These are phyloP conservation scores for Eonycteris spelaea DNA, from an alignment of 2,113 vertebrate genomes.

Conservation along the genomic window DNA sequence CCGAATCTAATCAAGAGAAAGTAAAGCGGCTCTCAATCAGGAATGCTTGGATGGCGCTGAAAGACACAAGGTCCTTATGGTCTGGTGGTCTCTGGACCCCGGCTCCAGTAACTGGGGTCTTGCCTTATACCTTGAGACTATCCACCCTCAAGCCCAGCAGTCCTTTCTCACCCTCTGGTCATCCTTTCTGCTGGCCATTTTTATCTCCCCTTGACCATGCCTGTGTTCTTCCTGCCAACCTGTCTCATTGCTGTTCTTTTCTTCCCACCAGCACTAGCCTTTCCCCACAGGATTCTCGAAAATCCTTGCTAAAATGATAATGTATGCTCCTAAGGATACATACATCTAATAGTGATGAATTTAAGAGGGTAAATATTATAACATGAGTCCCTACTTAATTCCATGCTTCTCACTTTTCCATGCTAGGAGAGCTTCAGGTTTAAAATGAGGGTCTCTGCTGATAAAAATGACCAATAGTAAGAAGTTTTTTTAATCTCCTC, in stretches of 20 bases:
- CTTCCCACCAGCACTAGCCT: neutral
- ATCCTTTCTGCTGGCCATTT: neutral
- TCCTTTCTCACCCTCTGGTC: neutral
- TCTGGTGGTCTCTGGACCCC: neutral
- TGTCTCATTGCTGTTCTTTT: neutral
- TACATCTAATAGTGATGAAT: neutral
- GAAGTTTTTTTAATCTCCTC: neutral
- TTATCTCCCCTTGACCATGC: neutral
- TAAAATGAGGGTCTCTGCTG: neutral
- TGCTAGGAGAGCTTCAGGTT: neutral
- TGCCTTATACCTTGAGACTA: neutral
- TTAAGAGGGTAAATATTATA: neutral
- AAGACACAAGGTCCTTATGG: neutral
- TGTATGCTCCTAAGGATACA: accelerated
- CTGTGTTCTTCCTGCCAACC: neutral
- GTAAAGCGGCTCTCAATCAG: neutral
- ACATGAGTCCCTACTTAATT: neutral
- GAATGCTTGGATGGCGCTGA: neutral
- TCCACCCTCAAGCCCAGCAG: no score
- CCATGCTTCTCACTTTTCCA: neutral
- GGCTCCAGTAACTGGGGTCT: neutral
- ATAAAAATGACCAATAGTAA: neutral
- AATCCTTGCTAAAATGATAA: neutral
- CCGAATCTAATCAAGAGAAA: neutral
- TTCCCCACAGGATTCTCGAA: neutral